These are phyloP conservation scores for Spicauda simplicius DNA, from an alignment of 2,888 invertebrate genomes.

Conservation along the genomic window DNA sequence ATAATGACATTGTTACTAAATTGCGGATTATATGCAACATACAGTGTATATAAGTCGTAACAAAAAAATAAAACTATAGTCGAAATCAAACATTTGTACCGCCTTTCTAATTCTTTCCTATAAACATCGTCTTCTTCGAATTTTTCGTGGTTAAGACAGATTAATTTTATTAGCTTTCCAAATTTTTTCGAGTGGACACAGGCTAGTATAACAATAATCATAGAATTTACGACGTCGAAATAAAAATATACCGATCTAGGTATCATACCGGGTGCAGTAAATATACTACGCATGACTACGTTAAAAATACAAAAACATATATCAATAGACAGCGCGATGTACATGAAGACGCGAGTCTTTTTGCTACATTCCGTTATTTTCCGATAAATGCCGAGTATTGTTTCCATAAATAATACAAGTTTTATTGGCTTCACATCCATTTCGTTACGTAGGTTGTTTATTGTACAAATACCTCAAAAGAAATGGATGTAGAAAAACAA, in stretches of 20 bases:
- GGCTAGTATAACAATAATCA: not conserved
- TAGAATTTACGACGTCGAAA: not conserved
- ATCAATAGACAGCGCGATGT: not conserved
- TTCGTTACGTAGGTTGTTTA: not conserved
- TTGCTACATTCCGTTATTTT: slow-evolving; percentile 29
- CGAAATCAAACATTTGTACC: not conserved
- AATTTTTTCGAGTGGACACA: not conserved
- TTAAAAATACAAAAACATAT: not conserved
- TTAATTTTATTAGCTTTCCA: not conserved
- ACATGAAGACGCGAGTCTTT: not conserved
- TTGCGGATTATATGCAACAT: not conserved
- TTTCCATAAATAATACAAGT: slow-evolving; percentile 35
- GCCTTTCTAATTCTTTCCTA: not conserved
- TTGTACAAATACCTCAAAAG: not conserved
- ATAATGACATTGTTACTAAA: not conserved
- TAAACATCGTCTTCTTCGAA: not conserved
- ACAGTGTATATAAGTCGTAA: not conserved
- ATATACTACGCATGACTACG: not conserved
- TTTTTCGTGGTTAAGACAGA: not conserved
- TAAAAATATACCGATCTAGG: not conserved
- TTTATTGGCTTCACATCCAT: slow-evolving; percentile 18
- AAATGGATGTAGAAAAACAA: not conserved
- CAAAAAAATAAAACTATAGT: not conserved
- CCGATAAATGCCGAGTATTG: slow-evolving; percentile 39
- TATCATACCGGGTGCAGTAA: not conserved